Conservation (phyloP, 1,140 invertebrate genomes). For the Riptortus pedestris region DNA sequence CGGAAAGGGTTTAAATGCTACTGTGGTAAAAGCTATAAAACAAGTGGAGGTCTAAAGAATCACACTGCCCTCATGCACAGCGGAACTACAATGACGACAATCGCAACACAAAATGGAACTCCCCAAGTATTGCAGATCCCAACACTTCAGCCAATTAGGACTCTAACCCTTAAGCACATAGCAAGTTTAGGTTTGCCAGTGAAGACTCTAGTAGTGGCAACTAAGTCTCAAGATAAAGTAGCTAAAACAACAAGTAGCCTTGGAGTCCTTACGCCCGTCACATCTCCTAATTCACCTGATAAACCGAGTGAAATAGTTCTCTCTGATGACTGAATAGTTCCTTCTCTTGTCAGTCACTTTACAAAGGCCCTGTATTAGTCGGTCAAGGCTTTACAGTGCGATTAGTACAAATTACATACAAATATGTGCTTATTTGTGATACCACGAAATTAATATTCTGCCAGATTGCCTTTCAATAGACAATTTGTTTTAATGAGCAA, state of each 20-base stretch:
- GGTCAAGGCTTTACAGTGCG: too few species aligned
- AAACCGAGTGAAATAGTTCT: slow-evolving; percentile 4
- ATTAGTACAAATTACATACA: too few species aligned
- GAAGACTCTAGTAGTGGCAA: slow-evolving; percentile 33
- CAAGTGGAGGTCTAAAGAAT: slow-evolving; percentile 59
- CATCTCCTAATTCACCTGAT: slow-evolving; percentile 37
- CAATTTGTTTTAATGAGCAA: too few species aligned
- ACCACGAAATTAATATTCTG: too few species aligned
- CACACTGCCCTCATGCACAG: slow-evolving; percentile 52
- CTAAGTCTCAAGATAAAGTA: slow-evolving; percentile 24
- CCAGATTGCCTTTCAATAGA: too few species aligned
- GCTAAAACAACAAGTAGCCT: slow-evolving; percentile 31
- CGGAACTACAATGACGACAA: slow-evolving; percentile 32
- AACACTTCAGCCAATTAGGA: slow-evolving; percentile 30
- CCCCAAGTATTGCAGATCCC: slow-evolving; percentile 31
- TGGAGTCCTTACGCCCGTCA: slow-evolving; percentile 43
- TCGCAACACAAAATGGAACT: slow-evolving; percentile 30
- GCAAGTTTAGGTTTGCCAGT: slow-evolving; percentile 32
- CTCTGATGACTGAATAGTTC: slow-evolving; percentile 1
- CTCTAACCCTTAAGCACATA: slow-evolving; percentile 33
- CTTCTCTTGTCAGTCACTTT: too few species aligned
- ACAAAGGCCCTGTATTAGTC: too few species aligned
- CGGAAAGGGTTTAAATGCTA: slow-evolving; percentile 66
- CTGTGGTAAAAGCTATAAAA: slow-evolving; percentile 75
- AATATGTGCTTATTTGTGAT: too few species aligned